A percentile compares a stretch with the other conserved stretches of the same genome.
These are phyloP conservation scores for Discoglossus pictus DNA, from an alignment of 2,797 vertebrate species.

Conservation along the genomic window DNA sequence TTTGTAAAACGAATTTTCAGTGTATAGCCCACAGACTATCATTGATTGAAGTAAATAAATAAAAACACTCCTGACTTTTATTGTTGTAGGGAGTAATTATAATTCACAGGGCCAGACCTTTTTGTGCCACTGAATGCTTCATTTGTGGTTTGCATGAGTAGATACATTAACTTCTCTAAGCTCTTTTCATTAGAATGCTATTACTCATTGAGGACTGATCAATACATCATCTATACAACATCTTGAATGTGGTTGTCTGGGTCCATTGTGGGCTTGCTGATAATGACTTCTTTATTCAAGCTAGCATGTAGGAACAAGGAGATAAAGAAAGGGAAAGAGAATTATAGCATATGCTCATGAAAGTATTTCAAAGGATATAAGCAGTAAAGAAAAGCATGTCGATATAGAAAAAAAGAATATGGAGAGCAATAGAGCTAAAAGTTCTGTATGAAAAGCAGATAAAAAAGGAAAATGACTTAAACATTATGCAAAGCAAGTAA, in stretches of 20 bases:
- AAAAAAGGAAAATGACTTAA: conserved; percentile 45
- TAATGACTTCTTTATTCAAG: conserved; percentile 94
- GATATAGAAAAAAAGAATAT: conserved; percentile 59
- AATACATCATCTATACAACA: conserved; percentile 95
- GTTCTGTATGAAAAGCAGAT: conserved; percentile 47
- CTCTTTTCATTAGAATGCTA: conserved; percentile 86
- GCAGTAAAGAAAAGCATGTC: conserved; percentile 70
- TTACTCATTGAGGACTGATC: conserved; percentile 90
- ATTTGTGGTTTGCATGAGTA: conserved; percentile 84
- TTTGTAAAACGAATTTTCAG: conserved; percentile 66
- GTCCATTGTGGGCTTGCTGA: conserved; percentile 87
- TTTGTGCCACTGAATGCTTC: conserved; percentile 81
- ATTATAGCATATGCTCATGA: conserved; percentile 82
- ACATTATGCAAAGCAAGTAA: conserved; percentile 52
- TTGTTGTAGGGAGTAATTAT: conserved; percentile 84
- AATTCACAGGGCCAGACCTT: conserved; percentile 80
- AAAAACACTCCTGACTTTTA: conserved; percentile 84
- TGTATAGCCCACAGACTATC: conserved; percentile 65
- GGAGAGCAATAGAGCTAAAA: conserved; percentile 51
- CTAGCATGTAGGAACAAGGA: conserved; percentile 92
- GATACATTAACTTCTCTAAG: conserved; percentile 83
- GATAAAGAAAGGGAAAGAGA: conserved; percentile 88
- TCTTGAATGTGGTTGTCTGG: conserved; percentile 91
- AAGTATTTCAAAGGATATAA: conserved; percentile 83
- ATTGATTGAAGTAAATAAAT: conserved; percentile 79